Conservation (phyloP, 2,888 invertebrate genomes). For the Acronicta leporina region DNA sequence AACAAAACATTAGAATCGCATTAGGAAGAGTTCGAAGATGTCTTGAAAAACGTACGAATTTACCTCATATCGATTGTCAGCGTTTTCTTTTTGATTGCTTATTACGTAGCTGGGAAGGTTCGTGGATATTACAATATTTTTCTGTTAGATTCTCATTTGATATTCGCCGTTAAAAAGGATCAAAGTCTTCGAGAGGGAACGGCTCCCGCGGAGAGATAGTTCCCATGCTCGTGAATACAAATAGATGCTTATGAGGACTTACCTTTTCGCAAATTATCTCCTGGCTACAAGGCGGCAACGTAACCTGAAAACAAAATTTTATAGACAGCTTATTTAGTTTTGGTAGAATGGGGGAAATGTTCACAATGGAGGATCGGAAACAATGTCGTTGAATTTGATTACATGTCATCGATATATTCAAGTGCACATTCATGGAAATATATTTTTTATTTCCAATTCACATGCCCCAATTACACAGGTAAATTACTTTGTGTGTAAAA, state of each 20-base stretch:
- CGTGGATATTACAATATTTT: slow-evolving; percentile 42
- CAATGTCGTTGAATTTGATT: slow-evolving; percentile 58
- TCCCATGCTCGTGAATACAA: slow-evolving; percentile 77
- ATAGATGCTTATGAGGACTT: slow-evolving; percentile 76
- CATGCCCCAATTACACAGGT: slow-evolving; percentile 26
- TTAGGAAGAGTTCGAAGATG: slow-evolving; percentile 48
- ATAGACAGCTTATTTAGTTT: slow-evolving; percentile 71
- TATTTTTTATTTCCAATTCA: slow-evolving; percentile 50
- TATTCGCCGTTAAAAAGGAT: slow-evolving; percentile 58
- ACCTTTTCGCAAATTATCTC: slow-evolving; percentile 86
- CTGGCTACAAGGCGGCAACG: slow-evolving; percentile 76
- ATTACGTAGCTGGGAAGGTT: slow-evolving; percentile 34
- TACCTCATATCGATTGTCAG: slow-evolving; percentile 55
- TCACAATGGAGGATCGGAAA: slow-evolving; percentile 58
- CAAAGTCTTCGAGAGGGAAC: slow-evolving; percentile 56
- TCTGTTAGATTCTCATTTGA: slow-evolving; percentile 49
- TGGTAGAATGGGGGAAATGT: slow-evolving; percentile 54
- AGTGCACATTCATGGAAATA: slow-evolving; percentile 36
- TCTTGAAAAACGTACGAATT: slow-evolving; percentile 55
- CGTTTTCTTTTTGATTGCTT: slow-evolving; percentile 53
- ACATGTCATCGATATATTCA: slow-evolving; percentile 53
- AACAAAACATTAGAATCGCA: slow-evolving; percentile 63
- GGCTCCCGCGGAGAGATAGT: slow-evolving; percentile 48
- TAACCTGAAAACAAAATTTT: slow-evolving; percentile 82
- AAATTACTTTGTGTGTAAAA: slow-evolving; percentile 9